These are phyloP conservation scores for Neodon shergylaensis DNA, from an alignment of 2,113 vertebrate genomes.

Conservation along the genomic window DNA sequence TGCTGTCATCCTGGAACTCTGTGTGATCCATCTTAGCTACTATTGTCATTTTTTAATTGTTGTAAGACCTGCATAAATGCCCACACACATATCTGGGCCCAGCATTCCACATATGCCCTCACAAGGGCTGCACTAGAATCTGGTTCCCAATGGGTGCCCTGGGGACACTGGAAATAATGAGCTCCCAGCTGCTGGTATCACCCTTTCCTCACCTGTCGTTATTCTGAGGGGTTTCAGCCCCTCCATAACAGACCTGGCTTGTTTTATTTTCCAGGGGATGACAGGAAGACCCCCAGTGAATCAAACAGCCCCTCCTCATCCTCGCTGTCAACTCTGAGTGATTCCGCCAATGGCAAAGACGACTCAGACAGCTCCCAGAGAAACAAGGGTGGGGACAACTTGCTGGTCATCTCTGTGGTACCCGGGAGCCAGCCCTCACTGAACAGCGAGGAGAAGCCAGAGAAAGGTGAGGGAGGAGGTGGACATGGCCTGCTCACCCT, in stretches of 20 bases:
- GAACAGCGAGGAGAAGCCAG: slow-evolving; percentile 94
- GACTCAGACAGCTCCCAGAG: slow-evolving; percentile 91
- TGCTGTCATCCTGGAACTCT: neutral
- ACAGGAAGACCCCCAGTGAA: slow-evolving; percentile 88
- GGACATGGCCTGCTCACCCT: neutral
- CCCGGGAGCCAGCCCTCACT: slow-evolving; percentile 92
- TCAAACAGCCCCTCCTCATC: slow-evolving; percentile 97
- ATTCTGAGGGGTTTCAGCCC: neutral
- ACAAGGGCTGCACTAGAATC: neutral
- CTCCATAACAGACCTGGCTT: neutral
- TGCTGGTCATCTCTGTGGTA: slow-evolving; percentile 94
- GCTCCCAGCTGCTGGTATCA: too few species aligned
- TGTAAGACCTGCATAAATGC: neutral
- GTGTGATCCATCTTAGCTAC: neutral
- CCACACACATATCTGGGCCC: neutral
- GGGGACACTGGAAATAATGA: neutral
- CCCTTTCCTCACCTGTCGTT: neutral
- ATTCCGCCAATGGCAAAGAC: slow-evolving; percentile 97
- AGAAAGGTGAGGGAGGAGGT: slow-evolving; percentile 91
- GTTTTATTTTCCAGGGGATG: slow-evolving; percentile 84
- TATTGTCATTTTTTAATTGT: neutral
- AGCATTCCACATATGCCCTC: neutral
- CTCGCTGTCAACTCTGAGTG: slow-evolving; percentile 96
- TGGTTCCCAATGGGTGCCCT: neutral
- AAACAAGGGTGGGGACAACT: slow-evolving; percentile 91